Conservation (phyloP, 2,113 vertebrate genomes). For the Alethe diademata region DNA sequence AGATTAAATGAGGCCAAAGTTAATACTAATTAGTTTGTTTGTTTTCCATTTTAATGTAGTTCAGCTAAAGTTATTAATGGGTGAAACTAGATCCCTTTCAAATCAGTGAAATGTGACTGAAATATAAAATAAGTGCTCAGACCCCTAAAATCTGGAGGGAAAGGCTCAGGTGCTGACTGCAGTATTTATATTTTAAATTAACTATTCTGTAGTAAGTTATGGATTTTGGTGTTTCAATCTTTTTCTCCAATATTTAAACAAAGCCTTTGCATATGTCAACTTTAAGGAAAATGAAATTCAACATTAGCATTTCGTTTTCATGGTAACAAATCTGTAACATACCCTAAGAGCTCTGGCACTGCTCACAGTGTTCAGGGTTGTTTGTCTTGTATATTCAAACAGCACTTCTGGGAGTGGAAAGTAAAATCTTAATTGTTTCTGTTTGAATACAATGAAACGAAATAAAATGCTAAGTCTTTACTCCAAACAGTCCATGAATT, state of each 20-base stretch:
- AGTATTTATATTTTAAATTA: conserved; percentile 43
- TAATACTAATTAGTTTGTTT: neutral
- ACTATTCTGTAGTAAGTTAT: neutral
- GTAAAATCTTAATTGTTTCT: conserved; percentile 41
- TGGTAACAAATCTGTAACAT: neutral
- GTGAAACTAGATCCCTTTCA: neutral
- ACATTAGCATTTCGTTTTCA: conserved; percentile 41
- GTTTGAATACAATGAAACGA: neutral
- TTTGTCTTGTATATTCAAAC: conserved; percentile 39
- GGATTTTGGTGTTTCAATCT: conserved; percentile 11
- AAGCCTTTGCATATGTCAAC: conserved; percentile 52
- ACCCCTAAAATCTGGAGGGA: neutral
- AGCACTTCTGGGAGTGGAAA: conserved; percentile 27
- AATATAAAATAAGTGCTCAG: neutral
- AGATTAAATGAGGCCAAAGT: neutral
- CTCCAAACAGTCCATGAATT: conserved; percentile 24
- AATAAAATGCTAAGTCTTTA: neutral
- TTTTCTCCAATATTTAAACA: conserved; percentile 50
- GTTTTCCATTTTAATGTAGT: conserved; percentile 3
- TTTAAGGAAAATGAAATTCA: conserved; percentile 47
- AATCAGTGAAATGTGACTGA: conserved; percentile 16
- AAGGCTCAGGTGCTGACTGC: neutral
- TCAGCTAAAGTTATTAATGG: conserved; percentile 1
- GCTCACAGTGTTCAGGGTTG: neutral
- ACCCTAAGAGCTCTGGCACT: neutral